phyloP scores from a whole-genome alignment of 2,113 vertebrate genomes.

The Saccopteryx leptura region DNA sequence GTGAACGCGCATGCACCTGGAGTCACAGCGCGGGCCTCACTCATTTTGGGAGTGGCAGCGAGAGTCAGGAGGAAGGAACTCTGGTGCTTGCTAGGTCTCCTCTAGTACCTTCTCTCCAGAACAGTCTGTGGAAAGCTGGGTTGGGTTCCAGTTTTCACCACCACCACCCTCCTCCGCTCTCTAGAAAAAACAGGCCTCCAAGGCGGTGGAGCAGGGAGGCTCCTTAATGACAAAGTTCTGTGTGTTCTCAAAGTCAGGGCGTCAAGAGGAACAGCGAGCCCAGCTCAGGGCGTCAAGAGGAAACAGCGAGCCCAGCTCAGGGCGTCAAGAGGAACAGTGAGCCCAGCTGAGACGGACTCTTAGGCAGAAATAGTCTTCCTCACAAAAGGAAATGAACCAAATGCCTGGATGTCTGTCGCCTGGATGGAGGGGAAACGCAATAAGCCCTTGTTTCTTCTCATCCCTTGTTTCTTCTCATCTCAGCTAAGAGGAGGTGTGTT shows the following conservation, averaged over 20 bases:
- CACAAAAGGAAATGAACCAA: constrained; percentile 23
- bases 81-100: background rate
- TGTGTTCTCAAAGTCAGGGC: constrained; percentile 28
- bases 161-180: background rate
- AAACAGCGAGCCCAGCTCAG: background rate
- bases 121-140: background rate
- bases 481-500: background rate
- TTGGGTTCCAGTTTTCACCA: background rate
- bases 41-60: accelerated
- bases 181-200: background rate
- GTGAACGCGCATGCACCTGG: background rate
- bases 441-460: background rate
- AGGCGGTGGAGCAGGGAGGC: background rate
- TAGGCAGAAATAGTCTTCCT: constrained; percentile 66
- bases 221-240: background rate
- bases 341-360: constrained; percentile 12
- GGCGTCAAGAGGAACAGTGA: background rate
- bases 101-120: background rate
- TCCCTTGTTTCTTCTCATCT: background rate
- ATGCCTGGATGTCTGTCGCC: background rate
- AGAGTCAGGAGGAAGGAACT: background rate
- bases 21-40: accelerated
- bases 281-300: constrained; percentile 1
- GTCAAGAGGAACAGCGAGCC: background rate
- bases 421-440: background rate